Evolutionary conservation across 2,113 vertebrate genomes (phyloP), one percentile per base, ranked within the genome.

Genomic region (Lagopus leucura): DNA sequence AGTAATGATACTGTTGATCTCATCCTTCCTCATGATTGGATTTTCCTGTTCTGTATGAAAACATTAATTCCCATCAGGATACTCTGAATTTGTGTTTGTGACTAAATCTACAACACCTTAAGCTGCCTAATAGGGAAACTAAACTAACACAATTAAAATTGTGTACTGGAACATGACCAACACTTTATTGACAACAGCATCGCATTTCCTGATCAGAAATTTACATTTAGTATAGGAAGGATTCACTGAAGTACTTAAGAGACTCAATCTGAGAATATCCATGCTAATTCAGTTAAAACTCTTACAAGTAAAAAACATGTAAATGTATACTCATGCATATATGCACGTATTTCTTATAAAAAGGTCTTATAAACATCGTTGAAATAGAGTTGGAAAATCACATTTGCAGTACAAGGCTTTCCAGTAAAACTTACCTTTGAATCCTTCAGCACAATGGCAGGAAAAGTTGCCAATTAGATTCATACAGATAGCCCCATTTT

Each of bases 381-480:
- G 48, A 67, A 15, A 11, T 13, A 74, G 47, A 91, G 74, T 36
- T 45, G 32, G 34, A 71, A 67, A 90, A 65, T 27, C 22, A 60
- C 9, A 79, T 57, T 14, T 64, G 34, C 47, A 74, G 5, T 34
- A 73, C 4, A 79, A 58, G n/a, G 38, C 14, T 73, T 34, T 84
- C 88, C 16, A 82, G 25, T 42, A 24, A 94, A 90, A 76, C 90
- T 97, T 98, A 98, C 98, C 98, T 97, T 97, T 97, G 97, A 98
- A 98, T 52, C 97, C 97, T 54, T 95, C 58, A 57, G 97, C 72
- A 95, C 98, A 98, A 50, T 71, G 95, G 90, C 98, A 98, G 67
- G 93, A 97, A 96, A 98, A 98, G 95, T 86, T 93, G 32, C 93
- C 93, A 85, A 97, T 96, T 94, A 98, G 95, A 96, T 98, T 96